These are phyloP conservation scores for Helarctos malayanus DNA, from an alignment of 2,797 vertebrate genomes.

Conservation along the genomic window DNA sequence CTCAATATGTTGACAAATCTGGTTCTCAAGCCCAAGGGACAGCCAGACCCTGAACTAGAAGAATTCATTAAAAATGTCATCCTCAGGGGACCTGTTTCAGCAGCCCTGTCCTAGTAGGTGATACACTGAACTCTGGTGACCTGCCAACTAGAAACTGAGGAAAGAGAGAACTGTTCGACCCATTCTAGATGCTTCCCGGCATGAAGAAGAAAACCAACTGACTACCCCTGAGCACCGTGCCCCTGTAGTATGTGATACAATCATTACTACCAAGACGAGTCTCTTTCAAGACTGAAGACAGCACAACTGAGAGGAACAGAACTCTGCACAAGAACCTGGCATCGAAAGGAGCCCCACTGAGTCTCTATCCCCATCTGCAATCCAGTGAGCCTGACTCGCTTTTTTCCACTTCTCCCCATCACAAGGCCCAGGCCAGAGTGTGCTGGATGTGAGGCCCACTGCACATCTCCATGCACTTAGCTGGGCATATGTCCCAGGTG, in stretches of 20 bases:
- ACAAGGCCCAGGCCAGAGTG: neutral
- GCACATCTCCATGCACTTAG: neutral
- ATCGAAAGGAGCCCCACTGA: neutral
- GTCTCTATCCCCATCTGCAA: neutral
- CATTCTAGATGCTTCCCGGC: neutral
- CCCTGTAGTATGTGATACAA: neutral
- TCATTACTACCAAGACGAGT: neutral
- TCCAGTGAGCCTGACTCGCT: neutral
- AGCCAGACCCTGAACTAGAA: neutral
- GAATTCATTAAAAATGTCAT: neutral
- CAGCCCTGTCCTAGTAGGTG: neutral
- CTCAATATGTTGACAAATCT: neutral
- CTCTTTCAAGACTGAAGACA: neutral
- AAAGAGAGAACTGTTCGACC: neutral
- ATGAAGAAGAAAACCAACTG: neutral
- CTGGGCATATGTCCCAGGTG: too few relatives aligned
- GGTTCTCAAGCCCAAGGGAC: neutral
- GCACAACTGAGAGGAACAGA: neutral
- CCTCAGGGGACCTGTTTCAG: neutral
- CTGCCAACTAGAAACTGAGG: neutral
- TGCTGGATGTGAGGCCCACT: neutral
- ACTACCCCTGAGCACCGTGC: neutral
- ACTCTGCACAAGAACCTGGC: neutral
- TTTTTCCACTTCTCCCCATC: neutral
- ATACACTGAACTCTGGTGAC: neutral